Evolutionary conservation across 2,113 vertebrate species (phyloP).

Genomic region (Cichladusa arquata): DNA sequence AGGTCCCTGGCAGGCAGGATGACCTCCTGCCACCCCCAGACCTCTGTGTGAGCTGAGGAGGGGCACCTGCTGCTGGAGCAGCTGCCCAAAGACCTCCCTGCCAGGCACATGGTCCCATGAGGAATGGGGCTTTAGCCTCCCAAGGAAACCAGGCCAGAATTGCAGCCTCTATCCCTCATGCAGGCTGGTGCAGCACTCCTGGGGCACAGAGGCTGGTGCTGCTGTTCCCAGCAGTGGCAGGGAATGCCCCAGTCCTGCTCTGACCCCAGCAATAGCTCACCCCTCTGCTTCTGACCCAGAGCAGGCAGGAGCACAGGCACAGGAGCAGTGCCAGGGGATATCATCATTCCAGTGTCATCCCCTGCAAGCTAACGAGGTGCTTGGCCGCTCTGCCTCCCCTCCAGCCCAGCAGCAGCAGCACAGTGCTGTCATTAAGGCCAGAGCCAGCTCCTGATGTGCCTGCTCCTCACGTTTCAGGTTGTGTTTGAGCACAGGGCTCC

Average conservation of each 20-base stretch:
- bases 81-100: not conserved
- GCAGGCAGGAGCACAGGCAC: not conserved
- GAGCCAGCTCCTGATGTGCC: rapidly evolving
- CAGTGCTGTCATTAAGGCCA: rapidly evolving
- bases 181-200: not conserved
- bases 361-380: not conserved
- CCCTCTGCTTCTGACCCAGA: not conserved
- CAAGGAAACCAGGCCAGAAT: not conserved
- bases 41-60: rapidly evolving
- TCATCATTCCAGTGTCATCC: not conserved
- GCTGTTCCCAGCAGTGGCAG: rapidly evolving
- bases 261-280: not conserved
- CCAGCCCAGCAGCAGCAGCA: not conserved
- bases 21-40: not conserved
- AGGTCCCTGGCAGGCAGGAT: not conserved
- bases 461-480: rapidly evolving
- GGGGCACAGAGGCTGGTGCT: not conserved
- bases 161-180: not conserved
- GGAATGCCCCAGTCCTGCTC: not conserved
- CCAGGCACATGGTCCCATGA: not conserved
- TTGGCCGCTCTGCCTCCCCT: not conserved
- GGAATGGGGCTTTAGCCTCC: not conserved
- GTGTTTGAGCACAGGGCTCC: rapidly evolving
- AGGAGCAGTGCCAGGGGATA: not conserved
- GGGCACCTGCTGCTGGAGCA: not conserved